These are phyloP conservation scores for Cyclura pinguis DNA, from an alignment of 2,797 vertebrate genomes.

Conservation along the genomic window DNA sequence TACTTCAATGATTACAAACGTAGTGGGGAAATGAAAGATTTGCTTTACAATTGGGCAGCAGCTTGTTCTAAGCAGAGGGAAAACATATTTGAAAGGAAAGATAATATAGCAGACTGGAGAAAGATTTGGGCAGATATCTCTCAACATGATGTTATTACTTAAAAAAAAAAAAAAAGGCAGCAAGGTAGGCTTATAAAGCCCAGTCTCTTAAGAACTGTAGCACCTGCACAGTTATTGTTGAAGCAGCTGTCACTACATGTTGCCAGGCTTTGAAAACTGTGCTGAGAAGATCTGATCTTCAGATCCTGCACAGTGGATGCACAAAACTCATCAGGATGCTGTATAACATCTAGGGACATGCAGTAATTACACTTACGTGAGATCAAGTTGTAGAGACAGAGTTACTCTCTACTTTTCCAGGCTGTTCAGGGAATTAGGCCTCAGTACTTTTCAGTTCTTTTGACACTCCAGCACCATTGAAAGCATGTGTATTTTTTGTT, in stretches of 20 bases:
- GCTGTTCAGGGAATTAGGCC: not conserved
- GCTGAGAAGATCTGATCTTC: not conserved
- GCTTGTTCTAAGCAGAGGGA: not conserved
- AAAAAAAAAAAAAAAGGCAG: not conserved
- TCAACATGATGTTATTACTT: not conserved
- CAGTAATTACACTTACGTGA: not conserved
- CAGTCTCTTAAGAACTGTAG: not conserved
- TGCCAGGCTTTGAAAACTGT: not conserved
- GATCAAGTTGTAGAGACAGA: not conserved
- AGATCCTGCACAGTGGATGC: not conserved
- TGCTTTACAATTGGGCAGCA: not conserved
- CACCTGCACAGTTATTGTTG: not conserved
- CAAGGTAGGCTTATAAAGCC: not conserved
- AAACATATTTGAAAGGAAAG: not conserved
- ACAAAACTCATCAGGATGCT: not conserved
- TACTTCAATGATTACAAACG: conserved; percentile 18
- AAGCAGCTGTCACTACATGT: not conserved
- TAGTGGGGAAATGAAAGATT: conserved; percentile 2
- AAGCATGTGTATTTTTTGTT: not conserved
- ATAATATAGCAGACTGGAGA: not conserved
- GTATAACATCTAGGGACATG: not conserved
- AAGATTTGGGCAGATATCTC: not conserved
- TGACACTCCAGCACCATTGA: no score
- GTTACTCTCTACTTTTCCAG: not conserved
- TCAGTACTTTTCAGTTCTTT: not conserved